phyloP scores from a whole-genome alignment of 2,113 vertebrate species.

The Emberiza fucata region DNA sequence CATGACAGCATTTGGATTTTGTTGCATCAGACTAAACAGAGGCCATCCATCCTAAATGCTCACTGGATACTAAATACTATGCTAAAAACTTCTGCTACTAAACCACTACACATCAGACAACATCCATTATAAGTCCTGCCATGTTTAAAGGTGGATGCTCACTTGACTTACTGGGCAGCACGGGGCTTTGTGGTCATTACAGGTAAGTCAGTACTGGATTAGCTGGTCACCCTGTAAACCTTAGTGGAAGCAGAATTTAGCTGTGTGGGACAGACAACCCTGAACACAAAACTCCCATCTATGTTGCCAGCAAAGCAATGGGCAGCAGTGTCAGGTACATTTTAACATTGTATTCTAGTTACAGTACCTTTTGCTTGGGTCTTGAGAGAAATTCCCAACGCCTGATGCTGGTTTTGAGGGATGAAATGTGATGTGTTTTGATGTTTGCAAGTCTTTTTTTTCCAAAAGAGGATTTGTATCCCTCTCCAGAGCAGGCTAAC shows the following conservation, averaged over 20 bases:
- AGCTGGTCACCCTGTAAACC: not conserved
- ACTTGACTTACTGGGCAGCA: not conserved
- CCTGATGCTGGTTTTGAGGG: not conserved
- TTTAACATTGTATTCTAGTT: not conserved
- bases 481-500: not conserved
- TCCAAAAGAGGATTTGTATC: not conserved
- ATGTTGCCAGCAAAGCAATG: not conserved
- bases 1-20: not conserved
- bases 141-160: not conserved
- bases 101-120: not conserved
- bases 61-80: not conserved
- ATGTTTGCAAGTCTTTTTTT: accelerated
- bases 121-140: not conserved
- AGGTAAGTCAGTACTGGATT: not conserved
- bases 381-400: not conserved
- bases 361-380: not conserved
- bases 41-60: not conserved
- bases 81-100: not conserved
- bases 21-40: not conserved
- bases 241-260: not conserved
- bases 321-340: not conserved
- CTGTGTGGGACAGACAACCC: accelerated
- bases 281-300: not conserved
- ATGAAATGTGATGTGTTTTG: not conserved
- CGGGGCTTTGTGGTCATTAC: not conserved